phyloP scores from a whole-genome alignment of 64 coral and sea anemone species.

The Cladopsammia gracilis region DNA sequence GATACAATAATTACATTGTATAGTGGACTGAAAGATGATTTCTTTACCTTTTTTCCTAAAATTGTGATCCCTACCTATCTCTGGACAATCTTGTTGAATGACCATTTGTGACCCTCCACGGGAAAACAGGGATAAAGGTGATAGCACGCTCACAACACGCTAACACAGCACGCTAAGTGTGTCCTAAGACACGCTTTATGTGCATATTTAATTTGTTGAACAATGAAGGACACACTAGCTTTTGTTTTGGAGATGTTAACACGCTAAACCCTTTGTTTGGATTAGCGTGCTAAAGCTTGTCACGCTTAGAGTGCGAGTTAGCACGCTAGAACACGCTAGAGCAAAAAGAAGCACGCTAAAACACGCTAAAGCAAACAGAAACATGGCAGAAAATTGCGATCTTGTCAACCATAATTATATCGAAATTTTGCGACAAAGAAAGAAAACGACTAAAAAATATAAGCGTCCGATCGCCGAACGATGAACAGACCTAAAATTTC shows the following conservation, averaged over 20 bases:
- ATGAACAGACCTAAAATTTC: background rate
- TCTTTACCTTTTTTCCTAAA: too few relatives aligned
- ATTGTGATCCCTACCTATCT: too few relatives aligned
- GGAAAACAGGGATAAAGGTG: slow-evolving; percentile 24
- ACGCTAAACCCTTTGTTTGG: slow-evolving; percentile 1
- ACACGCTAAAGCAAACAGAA: too few relatives aligned
- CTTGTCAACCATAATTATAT: too few relatives aligned
- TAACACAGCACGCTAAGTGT: slow-evolving; percentile 25
- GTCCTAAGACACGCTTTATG: slow-evolving; percentile 35
- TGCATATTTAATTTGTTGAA: background rate
- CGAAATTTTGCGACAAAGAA: too few relatives aligned
- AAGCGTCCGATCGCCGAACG: too few relatives aligned
- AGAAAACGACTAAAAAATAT: too few relatives aligned
- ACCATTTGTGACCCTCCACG: background rate
- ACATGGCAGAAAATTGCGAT: too few relatives aligned
- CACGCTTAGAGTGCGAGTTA: background rate
- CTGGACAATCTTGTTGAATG: too few relatives aligned
- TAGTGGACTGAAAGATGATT: too few relatives aligned
- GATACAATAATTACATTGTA: too few relatives aligned
- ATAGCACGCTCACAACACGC: slow-evolving; percentile 30
- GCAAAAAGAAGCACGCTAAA: too few relatives aligned
- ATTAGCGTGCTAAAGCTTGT: background rate
- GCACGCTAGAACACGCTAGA: background rate
- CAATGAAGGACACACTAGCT: slow-evolving; percentile 7
- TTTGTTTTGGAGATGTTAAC: slow-evolving; percentile 13